phyloP scores from a whole-genome alignment of 1,140 invertebrate species.

The Dendrolimus kikuchii region DNA sequence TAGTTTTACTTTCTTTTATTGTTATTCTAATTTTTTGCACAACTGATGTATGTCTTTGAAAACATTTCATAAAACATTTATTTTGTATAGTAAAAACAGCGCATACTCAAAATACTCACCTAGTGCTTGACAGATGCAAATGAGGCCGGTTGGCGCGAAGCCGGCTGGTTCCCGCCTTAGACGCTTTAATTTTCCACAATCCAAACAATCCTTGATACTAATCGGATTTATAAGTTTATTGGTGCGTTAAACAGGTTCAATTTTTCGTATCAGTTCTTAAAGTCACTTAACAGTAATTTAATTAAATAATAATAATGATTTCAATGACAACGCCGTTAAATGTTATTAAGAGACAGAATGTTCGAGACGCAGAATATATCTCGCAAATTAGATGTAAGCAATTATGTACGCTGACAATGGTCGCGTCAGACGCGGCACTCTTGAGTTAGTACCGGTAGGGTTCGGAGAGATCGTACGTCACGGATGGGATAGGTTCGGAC shows the following conservation, averaged over 20 bases:
- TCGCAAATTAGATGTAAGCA: conserved; percentile 13
- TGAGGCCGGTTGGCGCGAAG: conserved; percentile 35
- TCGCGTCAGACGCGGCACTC: conserved; percentile 40
- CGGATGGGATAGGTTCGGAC: conserved; percentile 64
- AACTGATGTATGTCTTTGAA: conserved; percentile 16
- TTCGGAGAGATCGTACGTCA: conserved; percentile 59
- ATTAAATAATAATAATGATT: conserved; percentile 1
- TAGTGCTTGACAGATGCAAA: conserved; percentile 50
- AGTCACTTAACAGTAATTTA: too few species aligned
- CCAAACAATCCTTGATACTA: conserved; percentile 47
- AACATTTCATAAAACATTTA: conserved; percentile 21
- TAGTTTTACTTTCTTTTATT: neutral
- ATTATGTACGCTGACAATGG: conserved; percentile 9
- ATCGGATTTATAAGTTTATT: conserved; percentile 27
- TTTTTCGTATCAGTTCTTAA: conserved; percentile 7
- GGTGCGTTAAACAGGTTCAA: conserved; percentile 4
- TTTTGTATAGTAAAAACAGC: conserved; percentile 37
- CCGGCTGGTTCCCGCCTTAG: conserved; percentile 28
- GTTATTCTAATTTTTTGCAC: too few species aligned
- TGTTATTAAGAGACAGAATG: conserved; percentile 13
- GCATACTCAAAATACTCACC: conserved; percentile 36
- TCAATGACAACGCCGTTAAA: neutral
- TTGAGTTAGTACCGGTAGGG: conserved; percentile 53
- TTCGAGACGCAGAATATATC: conserved; percentile 7
- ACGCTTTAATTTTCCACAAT: conserved; percentile 52